Percentiles rank a stretch among this genome's conserved stretches.
Evolutionary conservation across 2,888 invertebrate species (phyloP).

Genomic region (Onchidella celtica): DNA sequence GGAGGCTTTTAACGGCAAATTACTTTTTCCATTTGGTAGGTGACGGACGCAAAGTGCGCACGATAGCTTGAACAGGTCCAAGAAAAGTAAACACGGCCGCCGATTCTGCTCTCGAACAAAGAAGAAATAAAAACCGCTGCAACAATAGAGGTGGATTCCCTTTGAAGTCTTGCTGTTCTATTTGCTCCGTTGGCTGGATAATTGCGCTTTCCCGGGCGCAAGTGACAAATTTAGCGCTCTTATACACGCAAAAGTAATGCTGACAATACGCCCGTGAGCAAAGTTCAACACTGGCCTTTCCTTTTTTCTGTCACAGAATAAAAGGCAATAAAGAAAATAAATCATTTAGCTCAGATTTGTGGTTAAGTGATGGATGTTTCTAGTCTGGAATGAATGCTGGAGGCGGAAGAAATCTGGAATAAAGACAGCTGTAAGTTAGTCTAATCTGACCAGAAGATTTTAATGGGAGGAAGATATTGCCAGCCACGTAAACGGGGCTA

Average conservation of each 20-base stretch:
- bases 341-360: conserved; percentile 8
- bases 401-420: background rate
- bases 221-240: conserved; percentile 30
- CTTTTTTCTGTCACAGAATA: background rate
- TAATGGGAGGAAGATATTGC: no score
- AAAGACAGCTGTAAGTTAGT: background rate
- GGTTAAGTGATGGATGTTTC: conserved; percentile 13
- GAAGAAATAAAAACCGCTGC: background rate
- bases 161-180: conserved; percentile 38
- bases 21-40: conserved; percentile 41
- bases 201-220: conserved; percentile 26
- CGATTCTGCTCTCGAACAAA: conserved; percentile 16
- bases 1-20: conserved; percentile 44
- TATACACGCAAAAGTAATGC: background rate
- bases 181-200: background rate
- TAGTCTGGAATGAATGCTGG: conserved; percentile 5
- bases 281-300: conserved; percentile 4
- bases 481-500: no score
- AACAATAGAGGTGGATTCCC: conserved; percentile 9
- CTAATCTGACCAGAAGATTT: no score
- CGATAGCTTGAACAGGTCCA: conserved; percentile 9
- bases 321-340: background rate
- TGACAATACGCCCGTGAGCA: background rate
- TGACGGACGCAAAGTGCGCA: conserved; percentile 39
- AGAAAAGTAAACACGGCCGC: conserved; percentile 13